A percentile compares a stretch with the other conserved stretches of the same genome.
These are phyloP conservation scores for Agrochola litura DNA, from an alignment of 2,888 invertebrate species.

Conservation along the genomic window DNA sequence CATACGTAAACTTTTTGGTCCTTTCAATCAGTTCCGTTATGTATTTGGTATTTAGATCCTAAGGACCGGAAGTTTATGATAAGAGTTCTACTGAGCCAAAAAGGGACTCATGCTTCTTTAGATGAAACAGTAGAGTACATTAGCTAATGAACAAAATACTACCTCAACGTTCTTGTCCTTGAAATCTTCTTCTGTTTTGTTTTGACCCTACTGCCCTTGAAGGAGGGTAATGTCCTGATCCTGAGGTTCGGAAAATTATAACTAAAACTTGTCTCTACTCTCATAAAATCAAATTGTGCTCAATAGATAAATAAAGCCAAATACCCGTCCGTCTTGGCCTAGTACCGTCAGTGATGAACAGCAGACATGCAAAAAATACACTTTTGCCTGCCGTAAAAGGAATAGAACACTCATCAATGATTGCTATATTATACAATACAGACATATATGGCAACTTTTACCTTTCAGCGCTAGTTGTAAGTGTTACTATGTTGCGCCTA, in stretches of 20 bases:
- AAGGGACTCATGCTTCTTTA: neutral
- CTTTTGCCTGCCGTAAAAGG: slow-evolving; percentile 13
- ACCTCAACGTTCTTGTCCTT: neutral
- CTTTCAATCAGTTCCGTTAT: neutral
- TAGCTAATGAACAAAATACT: neutral
- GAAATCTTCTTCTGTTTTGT: neutral
- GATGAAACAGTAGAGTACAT: neutral
- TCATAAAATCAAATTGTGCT: slow-evolving; percentile 4
- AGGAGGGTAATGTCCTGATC: too few species aligned
- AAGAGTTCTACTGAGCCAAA: neutral
- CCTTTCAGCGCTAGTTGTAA: slow-evolving; percentile 34
- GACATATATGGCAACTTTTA: slow-evolving; percentile 40
- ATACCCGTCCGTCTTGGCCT: slow-evolving; percentile 6
- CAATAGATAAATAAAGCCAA: slow-evolving; percentile 10
- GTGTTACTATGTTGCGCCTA: slow-evolving; percentile 30
- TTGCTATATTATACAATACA: slow-evolving; percentile 42
- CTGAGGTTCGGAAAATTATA: neutral
- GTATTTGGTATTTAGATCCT: neutral
- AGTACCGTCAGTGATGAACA: slow-evolving; percentile 20
- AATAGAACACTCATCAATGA: slow-evolving; percentile 32
- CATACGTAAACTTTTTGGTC: neutral
- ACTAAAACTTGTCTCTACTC: neutral
- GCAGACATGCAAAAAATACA: slow-evolving; percentile 28
- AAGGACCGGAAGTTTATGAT: neutral
- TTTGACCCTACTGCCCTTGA: too few species aligned